Evolutionary conservation across 2,888 invertebrate species (phyloP), one percentile per base, ranked within the genome.

Genomic region (Lasioglossum morio): DNA sequence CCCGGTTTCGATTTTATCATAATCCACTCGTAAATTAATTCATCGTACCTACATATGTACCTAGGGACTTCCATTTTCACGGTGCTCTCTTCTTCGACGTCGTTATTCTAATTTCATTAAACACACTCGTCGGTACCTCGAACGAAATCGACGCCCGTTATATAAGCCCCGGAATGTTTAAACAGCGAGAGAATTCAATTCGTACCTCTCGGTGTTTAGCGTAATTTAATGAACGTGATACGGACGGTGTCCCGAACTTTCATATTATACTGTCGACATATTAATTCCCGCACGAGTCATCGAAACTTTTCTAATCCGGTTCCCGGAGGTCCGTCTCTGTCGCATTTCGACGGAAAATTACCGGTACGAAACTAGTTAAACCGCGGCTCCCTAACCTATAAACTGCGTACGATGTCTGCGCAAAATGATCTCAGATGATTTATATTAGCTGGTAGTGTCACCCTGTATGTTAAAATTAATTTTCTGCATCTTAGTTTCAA

Each of bases 1-100:
- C 30, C 79, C 88, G 87, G 88, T 85, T 81, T 77, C 40, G 82
- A 88, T 91, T 92, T 90, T 90, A 90, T 90, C 90, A 89, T 91
- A 92, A 92, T 92, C 89, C 88, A 74, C 87, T 83, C 87, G 88
- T 87, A 86, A 91, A 92, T 92, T 92, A 91, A 92, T 93, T 89
- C 87, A 57, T 57, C n/a, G n/a, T 57, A 4, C n/a, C 10, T n/a
- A 12, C n/a, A 12, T n/a, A 85, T 83, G 84, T 74, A 40, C 16
- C 63, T 57, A 46, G 19, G 40, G 27, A 27, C 53, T 37, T n/a
- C 48, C 30, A 53, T 70, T 87, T 78, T 72, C 60, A 34, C 77
- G 27, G 23, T 12, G 5, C 60, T 37, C 60, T 37, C 66, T 80
- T 73, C 73, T 77, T 77, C 40, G 57, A n/a, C 57, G 40, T 53